These are phyloP conservation scores for Myathropa florea DNA, from an alignment of 2,888 invertebrate genomes.

Conservation along the genomic window DNA sequence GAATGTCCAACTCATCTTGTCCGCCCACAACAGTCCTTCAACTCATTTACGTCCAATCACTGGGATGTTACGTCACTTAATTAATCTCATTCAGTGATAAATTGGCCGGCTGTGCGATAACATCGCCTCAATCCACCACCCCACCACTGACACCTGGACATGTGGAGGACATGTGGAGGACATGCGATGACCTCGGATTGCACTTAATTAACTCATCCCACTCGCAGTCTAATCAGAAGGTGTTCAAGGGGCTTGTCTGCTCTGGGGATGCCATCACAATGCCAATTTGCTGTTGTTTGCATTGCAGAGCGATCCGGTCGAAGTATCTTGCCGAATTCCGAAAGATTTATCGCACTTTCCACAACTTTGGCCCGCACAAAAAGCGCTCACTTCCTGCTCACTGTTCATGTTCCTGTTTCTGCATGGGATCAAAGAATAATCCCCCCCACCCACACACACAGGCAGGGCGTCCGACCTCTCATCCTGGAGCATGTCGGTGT, in stretches of 20 bases:
- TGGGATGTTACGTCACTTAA: slow-evolving; percentile 21
- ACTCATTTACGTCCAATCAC: slow-evolving; percentile 12
- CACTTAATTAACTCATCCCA: slow-evolving; percentile 32
- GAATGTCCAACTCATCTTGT: no score
- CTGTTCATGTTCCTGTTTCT: slow-evolving; percentile 3
- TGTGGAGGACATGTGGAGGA: not conserved
- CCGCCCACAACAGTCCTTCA: not conserved
- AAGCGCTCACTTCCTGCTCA: not conserved
- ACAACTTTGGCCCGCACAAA: slow-evolving; percentile 12
- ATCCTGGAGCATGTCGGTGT: not conserved
- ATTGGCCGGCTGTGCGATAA: not conserved
- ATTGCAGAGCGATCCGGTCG: not conserved
- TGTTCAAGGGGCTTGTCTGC: not conserved
- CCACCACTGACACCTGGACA: not conserved
- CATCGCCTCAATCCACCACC: not conserved
- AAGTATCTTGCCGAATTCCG: not conserved
- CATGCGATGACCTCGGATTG: slow-evolving; percentile 18
- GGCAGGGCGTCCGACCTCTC: not conserved
- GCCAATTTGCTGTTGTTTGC: slow-evolving; percentile 21
- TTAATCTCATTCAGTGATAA: slow-evolving; percentile 38
- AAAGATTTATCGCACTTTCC: slow-evolving; percentile 33
- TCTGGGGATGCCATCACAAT: not conserved
- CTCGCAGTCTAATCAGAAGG: slow-evolving; percentile 27
- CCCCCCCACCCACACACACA: not conserved
- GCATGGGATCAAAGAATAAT: slow-evolving; percentile 1